Percentiles rank a stretch among this genome's conserved stretches.
phyloP scores from a whole-genome alignment of 2,888 invertebrate species.

The Byasa hedistus region DNA sequence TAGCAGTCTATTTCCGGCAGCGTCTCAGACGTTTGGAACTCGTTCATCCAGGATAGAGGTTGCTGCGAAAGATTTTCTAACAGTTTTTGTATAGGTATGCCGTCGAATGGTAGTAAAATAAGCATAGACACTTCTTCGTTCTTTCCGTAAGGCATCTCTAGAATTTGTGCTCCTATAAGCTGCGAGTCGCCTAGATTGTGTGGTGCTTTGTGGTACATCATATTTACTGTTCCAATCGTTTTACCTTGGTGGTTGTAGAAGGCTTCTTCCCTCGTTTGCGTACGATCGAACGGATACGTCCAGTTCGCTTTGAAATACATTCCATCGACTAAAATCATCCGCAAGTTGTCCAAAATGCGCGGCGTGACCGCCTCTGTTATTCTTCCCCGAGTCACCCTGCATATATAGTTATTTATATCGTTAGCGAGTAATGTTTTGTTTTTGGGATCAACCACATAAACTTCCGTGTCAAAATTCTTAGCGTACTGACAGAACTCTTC shows the following conservation, averaged over 20 bases:
- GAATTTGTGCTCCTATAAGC: conserved; percentile 79
- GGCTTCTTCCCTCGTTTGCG: conserved; percentile 73
- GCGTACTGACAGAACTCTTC: conserved; percentile 68
- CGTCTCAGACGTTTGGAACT: conserved; percentile 63
- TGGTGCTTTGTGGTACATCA: conserved; percentile 85
- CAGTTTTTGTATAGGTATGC: conserved; percentile 70
- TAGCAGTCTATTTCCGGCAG: conserved; percentile 78
- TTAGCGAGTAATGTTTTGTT: conserved; percentile 71
- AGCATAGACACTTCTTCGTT: conserved; percentile 82
- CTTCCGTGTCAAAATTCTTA: conserved; percentile 71
- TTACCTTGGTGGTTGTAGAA: conserved; percentile 81
- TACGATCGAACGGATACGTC: conserved; percentile 82
- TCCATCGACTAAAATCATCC: conserved; percentile 83
- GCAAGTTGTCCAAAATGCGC: conserved; percentile 59
- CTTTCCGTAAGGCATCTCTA: conserved; percentile 85
- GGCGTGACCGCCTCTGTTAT: conserved; percentile 83
- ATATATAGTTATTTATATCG: conserved; percentile 84
- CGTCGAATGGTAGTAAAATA: conserved; percentile 81
- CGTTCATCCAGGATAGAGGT: conserved; percentile 72
- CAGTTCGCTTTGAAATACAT: conserved; percentile 87
- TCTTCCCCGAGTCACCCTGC: conserved; percentile 82
- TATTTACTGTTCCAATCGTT: conserved; percentile 80
- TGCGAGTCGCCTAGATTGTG: conserved; percentile 77
- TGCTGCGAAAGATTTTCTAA: conserved; percentile 71
- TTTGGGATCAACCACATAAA: conserved; percentile 79